Percentiles rank a stretch among this genome's conserved stretches.
Evolutionary conservation across 2,888 invertebrate species (phyloP).

Genomic region (Drosophila anomalipes): DNA sequence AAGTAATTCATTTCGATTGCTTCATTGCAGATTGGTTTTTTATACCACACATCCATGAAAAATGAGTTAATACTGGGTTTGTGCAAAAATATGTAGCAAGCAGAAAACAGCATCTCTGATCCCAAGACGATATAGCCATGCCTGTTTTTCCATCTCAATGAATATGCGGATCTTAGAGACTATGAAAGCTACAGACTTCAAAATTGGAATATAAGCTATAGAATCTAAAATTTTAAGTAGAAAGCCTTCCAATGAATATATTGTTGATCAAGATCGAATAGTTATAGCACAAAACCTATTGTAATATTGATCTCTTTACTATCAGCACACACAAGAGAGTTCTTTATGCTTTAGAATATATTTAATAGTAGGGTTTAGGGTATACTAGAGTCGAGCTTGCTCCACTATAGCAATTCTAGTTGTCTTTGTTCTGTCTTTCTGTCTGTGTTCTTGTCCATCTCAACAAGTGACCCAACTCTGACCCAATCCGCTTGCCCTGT

Average conservation of each 20-base stretch:
- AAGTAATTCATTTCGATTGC: background rate
- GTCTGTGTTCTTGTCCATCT: background rate
- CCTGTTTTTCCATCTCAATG: background rate
- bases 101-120: background rate
- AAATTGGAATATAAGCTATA: no score
- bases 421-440: background rate
- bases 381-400: background rate
- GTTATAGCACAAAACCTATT: background rate
- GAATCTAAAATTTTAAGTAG: background rate
- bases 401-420: background rate
- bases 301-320: background rate
- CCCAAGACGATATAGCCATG: background rate
- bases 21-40: background rate
- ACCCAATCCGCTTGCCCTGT: constrained; percentile 6
- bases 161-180: background rate
- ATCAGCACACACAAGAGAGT: background rate
- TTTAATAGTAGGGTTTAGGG: background rate
- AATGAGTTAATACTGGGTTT: background rate
- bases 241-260: background rate
- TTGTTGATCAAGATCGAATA: background rate
- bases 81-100: no score
- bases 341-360: background rate
- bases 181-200: background rate
- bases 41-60: background rate
- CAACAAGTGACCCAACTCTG: constrained; percentile 14